Base-by-base conservation (phyloP, 2,797 vertebrate species). In the Sphaeramia orbicularis region DNA sequence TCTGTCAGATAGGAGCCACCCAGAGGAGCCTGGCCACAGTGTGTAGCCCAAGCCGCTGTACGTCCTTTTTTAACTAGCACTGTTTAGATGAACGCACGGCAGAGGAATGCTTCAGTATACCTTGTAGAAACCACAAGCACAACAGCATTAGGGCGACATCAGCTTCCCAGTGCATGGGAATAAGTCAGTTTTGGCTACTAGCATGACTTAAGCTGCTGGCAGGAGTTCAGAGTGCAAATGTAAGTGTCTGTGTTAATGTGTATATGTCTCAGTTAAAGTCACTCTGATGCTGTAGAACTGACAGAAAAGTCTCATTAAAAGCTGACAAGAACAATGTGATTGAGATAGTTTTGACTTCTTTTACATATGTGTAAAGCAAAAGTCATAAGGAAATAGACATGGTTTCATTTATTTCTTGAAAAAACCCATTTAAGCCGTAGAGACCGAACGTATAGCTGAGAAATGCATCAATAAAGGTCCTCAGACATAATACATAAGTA, bases 21-120 rank as follows among this genome's bases (percentile, higher is more conserved):
- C 91, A 91, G 88, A 88, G 86, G 73, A 90, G 86, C 71, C 57
- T 71, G 49, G 78, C 83, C 85, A 80, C 81, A 74, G 79, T 66
- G 69, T 76, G 67, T 76, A 89, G 86, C 89, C 83, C 19, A 58
- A 84, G 82, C 81, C 67, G 72, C 85, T 53, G 74, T 10, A 87
- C 36, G 85, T 89, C 86, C 80, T 93, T 86, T 92, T 92, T 32
- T 86, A 93, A 93, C 90, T 92, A 91, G 86, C 86, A 84, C 74
- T 94, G 93, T 94, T 95, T 94, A 94, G 87, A 94, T 94, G 93
- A 94, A 90, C 87, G 76, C 91, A 94, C 78, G 32, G 70, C 44
- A 9, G 60, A 92, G 89, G 92, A 94, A 95, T 94, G 91, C 90
- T 78, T 74, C 79, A 83, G 84, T 91, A 74, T 90, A 89, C 74